These are phyloP conservation scores for Oryzias javanicus DNA, from an alignment of 2,113 vertebrate species.

Conservation along the genomic window DNA sequence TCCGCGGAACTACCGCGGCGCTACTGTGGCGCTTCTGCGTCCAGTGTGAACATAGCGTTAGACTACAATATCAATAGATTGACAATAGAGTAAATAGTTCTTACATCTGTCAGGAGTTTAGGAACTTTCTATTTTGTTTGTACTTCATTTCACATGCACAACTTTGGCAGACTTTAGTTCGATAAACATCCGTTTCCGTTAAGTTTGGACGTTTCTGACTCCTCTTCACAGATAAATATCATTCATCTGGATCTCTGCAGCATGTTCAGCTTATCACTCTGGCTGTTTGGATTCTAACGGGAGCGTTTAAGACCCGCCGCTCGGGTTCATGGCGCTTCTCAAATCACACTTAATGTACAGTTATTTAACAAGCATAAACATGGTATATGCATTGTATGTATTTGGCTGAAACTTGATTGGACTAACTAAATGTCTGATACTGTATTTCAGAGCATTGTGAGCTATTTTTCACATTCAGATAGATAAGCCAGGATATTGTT, in stretches of 20 bases:
- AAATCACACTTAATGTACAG: constrained; percentile 51
- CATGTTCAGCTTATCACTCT: constrained; percentile 41
- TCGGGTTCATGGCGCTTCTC: constrained; percentile 63
- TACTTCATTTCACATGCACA: too few species aligned
- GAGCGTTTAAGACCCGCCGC: constrained; percentile 47
- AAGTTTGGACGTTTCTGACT: too few species aligned
- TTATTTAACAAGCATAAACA: constrained; percentile 64
- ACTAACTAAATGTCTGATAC: constrained; percentile 52
- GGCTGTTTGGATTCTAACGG: constrained; percentile 7
- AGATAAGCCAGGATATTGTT: constrained; percentile 46
- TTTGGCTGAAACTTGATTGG: constrained; percentile 59
- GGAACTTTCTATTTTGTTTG: too few species aligned
- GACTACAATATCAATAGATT: too few species aligned
- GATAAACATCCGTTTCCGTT: too few species aligned
- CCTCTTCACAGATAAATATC: too few species aligned
- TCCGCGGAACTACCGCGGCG: too few species aligned
- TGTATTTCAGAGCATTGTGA: constrained; percentile 67
- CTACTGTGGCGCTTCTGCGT: too few species aligned
- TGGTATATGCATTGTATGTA: constrained; percentile 65
- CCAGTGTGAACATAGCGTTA: too few species aligned
- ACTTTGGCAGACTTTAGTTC: too few species aligned
- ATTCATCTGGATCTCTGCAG: constrained; percentile 7
- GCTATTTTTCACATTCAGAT: constrained; percentile 59
- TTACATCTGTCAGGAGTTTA: too few species aligned
- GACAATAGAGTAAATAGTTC: too few species aligned